Base-by-base conservation (phyloP, 2,888 invertebrate species). In the Acronicta psi region DNA sequence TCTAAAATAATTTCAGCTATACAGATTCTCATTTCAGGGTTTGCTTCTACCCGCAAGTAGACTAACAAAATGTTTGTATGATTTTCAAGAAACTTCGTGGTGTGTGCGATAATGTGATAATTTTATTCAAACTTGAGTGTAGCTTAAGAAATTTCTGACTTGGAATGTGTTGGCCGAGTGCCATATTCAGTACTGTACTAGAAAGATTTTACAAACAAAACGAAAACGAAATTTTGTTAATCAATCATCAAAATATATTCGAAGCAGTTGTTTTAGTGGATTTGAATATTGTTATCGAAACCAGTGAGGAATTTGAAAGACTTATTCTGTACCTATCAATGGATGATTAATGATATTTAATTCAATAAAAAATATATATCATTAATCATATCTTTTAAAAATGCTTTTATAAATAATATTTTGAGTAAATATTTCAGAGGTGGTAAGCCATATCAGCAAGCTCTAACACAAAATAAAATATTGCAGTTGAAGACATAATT, bases 21-120 rank as follows among this genome's bases (percentile, higher is more conserved):
- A 23, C 18, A 13, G 20, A 18, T 25, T 62, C 16, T 38, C 4
- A 11, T 18, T 16, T 11, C 6, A 13, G 31, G 29, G 31, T 10
- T 42, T 16, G 31, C 10, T 25, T 16, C 42, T 45, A 11, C 41
- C 16, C 16, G 25, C 9, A 66, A 64, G 16, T 59, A 42, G 59
- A 37, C 42, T 66, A 16, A 14, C 34, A 53, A 59, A 59, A 67
- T 64, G n/a, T 38, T 43, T 14, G 17, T n/a, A 34, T n/a, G n/a
- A n/a, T n/a, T 34, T 34, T 34, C n/a, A 7, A 13, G 34, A n/a
- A 34, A 34, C 6, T 6, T 34, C 34, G 0, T n/a, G 1, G 41
- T 56, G 37, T 67, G 47, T 60, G 60, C 38, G 58, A 51, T 59
- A 58, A n/a, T n/a, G n/a, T 69, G 64, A 65, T 69, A 72, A 63